A percentile compares a stretch with the other conserved stretches of the same genome.
These are phyloP conservation scores for Orchestes rusci DNA, from an alignment of 2,888 invertebrate species.

Conservation along the genomic window DNA sequence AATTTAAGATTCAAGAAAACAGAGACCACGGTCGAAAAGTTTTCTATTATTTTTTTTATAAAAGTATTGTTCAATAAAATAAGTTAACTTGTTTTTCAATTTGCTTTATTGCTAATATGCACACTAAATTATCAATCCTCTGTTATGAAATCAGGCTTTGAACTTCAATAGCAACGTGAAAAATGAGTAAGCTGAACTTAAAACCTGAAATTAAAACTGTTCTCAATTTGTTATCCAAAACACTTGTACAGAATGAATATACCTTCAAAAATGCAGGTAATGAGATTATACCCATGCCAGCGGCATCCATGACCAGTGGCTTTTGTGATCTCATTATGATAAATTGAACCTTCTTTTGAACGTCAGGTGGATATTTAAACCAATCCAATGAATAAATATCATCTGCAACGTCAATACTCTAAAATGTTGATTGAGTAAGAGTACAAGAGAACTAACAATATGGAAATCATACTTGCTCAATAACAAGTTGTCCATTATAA, in stretches of 20 bases:
- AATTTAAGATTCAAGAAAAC: too few species aligned
- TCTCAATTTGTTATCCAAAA: neutral
- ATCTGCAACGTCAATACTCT: conserved; percentile 19
- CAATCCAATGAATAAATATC: conserved; percentile 23
- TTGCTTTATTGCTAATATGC: too few species aligned
- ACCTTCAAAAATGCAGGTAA: conserved; percentile 29
- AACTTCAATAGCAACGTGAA: conserved; percentile 28
- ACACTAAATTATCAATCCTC: too few species aligned
- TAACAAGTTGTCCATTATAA: conserved; percentile 34
- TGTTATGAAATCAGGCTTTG: too few species aligned
- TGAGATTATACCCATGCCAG: conserved; percentile 31
- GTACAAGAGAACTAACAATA: too few species aligned
- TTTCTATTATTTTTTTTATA: too few species aligned
- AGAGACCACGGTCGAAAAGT: too few species aligned
- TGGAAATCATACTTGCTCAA: conserved; percentile 29
- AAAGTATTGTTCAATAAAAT: too few species aligned
- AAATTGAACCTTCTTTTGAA: conserved; percentile 28
- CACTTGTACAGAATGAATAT: too few species aligned
- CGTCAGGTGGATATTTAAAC: conserved; percentile 14
- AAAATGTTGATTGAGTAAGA: neutral
- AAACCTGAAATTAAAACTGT: conserved; percentile 21
- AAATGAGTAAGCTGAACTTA: conserved; percentile 29
- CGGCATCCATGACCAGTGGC: conserved; percentile 31
- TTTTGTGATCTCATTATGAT: conserved; percentile 32
- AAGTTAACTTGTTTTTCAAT: too few species aligned